Conservation (phyloP, 2,113 vertebrate species). For the Climacteris rufus region DNA sequence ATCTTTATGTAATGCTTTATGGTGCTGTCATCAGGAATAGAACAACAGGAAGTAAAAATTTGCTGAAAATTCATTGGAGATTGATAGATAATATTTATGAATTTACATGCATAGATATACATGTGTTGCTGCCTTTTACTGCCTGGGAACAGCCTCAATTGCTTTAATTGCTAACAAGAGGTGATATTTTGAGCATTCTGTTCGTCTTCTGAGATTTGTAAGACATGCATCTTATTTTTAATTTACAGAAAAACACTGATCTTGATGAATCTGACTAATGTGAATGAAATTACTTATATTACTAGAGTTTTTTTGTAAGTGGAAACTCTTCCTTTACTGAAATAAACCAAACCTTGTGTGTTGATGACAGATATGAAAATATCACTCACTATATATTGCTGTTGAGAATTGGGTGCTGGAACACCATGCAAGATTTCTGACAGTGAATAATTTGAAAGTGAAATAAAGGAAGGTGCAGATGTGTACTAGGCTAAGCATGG, state of each 20-base stretch:
- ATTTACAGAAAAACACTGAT: background rate
- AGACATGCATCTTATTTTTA: background rate
- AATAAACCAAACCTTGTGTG: background rate
- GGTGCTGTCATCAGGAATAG: background rate
- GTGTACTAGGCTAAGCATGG: background rate
- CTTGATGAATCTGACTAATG: background rate
- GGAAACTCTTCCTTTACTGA: background rate
- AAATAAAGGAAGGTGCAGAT: background rate
- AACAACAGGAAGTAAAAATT: background rate
- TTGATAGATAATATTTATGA: background rate
- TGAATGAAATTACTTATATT: background rate
- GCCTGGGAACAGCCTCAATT: background rate
- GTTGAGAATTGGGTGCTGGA: background rate
- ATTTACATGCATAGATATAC: background rate
- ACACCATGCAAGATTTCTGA: background rate
- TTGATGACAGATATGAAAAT: rapidly evolving
- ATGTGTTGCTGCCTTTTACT: background rate
- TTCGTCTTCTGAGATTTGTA: background rate
- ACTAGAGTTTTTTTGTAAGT: background rate
- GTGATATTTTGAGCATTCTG: background rate
- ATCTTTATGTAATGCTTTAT: background rate
- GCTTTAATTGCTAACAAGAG: background rate
- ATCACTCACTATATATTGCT: background rate
- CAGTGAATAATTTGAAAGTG: background rate
- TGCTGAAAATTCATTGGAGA: background rate